Conservation (phyloP, 1,140 invertebrate genomes). For the Anoplophora glabripennis region DNA sequence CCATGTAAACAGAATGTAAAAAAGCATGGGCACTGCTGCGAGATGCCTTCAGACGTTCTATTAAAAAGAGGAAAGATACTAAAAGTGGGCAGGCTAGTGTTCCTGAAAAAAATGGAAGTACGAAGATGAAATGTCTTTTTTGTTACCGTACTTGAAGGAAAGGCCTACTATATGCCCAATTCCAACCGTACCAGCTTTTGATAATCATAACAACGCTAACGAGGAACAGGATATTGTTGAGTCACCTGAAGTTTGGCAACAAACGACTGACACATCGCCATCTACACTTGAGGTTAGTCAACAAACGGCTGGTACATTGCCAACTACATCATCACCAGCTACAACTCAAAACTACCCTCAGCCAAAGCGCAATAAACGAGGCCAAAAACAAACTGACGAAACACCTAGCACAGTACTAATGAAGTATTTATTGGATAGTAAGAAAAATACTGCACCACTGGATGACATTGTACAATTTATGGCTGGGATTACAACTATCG, state of each 20-base stretch:
- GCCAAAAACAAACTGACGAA: neutral
- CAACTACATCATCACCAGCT: too few relatives aligned
- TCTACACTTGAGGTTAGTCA: neutral
- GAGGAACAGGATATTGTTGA: neutral
- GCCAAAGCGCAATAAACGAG: too few relatives aligned
- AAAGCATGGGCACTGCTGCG: too few relatives aligned
- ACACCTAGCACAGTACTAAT: neutral
- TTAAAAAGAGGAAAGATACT: too few relatives aligned
- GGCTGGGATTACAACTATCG: slow-evolving; percentile 1
- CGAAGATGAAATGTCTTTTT: too few relatives aligned
- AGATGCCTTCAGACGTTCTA: too few relatives aligned
- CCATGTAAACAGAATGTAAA: too few relatives aligned
- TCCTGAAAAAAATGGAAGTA: too few relatives aligned
- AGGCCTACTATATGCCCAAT: too few relatives aligned
- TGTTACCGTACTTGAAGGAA: too few relatives aligned
- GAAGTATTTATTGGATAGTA: slow-evolving; percentile 9
- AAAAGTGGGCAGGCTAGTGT: too few relatives aligned
- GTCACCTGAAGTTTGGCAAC: neutral
- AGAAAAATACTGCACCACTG: neutral
- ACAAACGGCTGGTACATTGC: neutral
- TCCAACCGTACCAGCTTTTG: neutral
- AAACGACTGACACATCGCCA: neutral
- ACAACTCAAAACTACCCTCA: too few relatives aligned
- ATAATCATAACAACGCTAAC: neutral
- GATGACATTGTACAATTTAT: slow-evolving; percentile 14